Percentiles rank a stretch among this genome's conserved stretches.
phyloP scores from a whole-genome alignment of 2,797 vertebrate genomes.

The Leptodactylus fallax region DNA sequence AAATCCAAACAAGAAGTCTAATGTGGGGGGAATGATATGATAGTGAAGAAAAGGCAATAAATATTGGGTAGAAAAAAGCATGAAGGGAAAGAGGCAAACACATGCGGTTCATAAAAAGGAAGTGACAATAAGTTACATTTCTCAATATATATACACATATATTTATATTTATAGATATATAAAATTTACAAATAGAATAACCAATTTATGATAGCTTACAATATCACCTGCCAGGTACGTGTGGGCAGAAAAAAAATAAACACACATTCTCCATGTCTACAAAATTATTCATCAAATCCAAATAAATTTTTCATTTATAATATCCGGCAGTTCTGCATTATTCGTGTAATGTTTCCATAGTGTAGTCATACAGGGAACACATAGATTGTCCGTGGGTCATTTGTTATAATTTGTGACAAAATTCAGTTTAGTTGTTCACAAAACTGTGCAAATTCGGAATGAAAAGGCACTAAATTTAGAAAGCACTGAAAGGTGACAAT shows the following conservation, averaged over 20 bases:
- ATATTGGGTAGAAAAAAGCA: constrained; percentile 17
- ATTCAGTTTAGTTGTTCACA: background rate
- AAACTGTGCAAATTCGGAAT: constrained; percentile 33
- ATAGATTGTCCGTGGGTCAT: background rate
- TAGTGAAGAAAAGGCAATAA: constrained; percentile 20
- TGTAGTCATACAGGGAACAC: background rate
- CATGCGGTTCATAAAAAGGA: constrained; percentile 51
- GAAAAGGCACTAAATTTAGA: constrained; percentile 57
- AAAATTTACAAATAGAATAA: constrained; percentile 64
- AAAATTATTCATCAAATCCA: constrained; percentile 48
- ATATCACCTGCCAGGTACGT: constrained; percentile 14
- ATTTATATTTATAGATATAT: constrained; percentile 60
- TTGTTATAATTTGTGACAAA: background rate
- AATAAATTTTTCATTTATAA: background rate
- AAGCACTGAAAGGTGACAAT: constrained; percentile 7
- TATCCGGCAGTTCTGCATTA: background rate
- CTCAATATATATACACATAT: constrained; percentile 53
- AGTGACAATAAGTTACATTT: constrained; percentile 57
- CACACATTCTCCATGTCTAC: constrained; percentile 36
- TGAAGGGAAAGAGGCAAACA: background rate
- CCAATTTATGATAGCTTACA: constrained; percentile 61
- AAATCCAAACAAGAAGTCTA: background rate
- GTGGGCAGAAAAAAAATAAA: constrained; percentile 14
- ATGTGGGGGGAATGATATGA: background rate
- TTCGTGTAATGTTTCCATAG: constrained; percentile 5